Evolutionary conservation across 2,113 vertebrate species (phyloP), one percentile per base, ranked within the genome.

Genomic region (Peromyscus maniculatus): DNA sequence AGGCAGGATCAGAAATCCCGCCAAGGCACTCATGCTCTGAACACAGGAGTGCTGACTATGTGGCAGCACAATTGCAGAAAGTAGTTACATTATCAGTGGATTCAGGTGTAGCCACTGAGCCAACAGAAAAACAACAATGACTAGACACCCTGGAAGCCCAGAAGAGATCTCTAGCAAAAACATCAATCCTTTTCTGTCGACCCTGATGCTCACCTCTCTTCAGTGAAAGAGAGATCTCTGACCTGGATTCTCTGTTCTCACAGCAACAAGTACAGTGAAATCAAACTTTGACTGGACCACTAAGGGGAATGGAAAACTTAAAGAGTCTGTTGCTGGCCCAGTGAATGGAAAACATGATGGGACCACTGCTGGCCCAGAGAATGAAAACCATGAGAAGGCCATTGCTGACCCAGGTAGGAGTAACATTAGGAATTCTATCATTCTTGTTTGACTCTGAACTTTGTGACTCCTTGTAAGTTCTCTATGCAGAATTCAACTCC

Each of bases 191-290:
- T 94, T 92, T 12, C 1, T 78, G 33, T 5, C 66, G 71, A 62
- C 3, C 1, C 66, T 4, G 13, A 67, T 26, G 26, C 43, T 94
- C 24, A 77, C 11, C 93, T 21, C 2, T 74, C 26, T 26, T 95
- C 39, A 43, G 3, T 93, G 13, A 1, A 96, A 96, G 7, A 80
- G 15, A 87, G n/a, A 2, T 1, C 49, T 94, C 74, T 83, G 7
- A 94, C 12, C 7, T 39, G 57, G 84, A 91, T 87, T 89, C 36
- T 19, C 22, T 96, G 36, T 96, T 93, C 13, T 78, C 36, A 91
- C 55, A 93, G 87, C 8, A 97, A 94, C 21, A 79, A 67, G 67
- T 75, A 96, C 24, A 94, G 12, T 28, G 31, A 96, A 75, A 5
- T 13, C 78, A 89, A 77, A 62, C 12, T 78, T 31, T 83, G 1